These are phyloP conservation scores for Prosapia bicincta DNA, from an alignment of 2,888 invertebrate species.

Conservation along the genomic window DNA sequence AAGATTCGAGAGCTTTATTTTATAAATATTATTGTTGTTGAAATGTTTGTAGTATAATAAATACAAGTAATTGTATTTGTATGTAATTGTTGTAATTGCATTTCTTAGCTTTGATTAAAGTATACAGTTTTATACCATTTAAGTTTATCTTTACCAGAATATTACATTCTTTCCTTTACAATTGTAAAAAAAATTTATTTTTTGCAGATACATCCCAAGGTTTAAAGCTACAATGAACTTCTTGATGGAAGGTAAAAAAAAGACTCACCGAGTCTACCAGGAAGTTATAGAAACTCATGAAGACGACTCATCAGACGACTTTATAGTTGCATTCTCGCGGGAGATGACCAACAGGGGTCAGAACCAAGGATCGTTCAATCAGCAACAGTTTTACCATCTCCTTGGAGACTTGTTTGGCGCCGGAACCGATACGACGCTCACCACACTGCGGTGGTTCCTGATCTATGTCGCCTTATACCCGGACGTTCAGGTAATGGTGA, in stretches of 20 bases:
- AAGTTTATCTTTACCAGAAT: no score
- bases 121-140: no score
- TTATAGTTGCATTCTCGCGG: constrained; percentile 29
- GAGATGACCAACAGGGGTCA: constrained; percentile 37
- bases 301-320: constrained; percentile 38
- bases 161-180: background rate
- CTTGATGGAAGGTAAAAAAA: constrained; percentile 63
- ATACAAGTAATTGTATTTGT: no score
- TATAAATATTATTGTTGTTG: no score
- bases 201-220: constrained; percentile 58
- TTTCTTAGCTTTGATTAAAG: no score
- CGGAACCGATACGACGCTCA: constrained; percentile 77
- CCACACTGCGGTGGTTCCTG: constrained; percentile 77
- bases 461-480: constrained; percentile 70
- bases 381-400: constrained; percentile 68
- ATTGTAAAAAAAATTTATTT: no score
- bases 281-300: constrained; percentile 59
- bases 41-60: no score
- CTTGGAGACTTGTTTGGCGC: constrained; percentile 83
- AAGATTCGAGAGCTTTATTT: no score
- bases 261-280: constrained; percentile 70
- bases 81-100: no score
- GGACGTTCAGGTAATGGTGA: constrained; percentile 60
- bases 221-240: constrained; percentile 61
- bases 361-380: constrained; percentile 55